Evolutionary conservation across 2,888 invertebrate genomes (phyloP).

Genomic region (Sicus ferrugineus): DNA sequence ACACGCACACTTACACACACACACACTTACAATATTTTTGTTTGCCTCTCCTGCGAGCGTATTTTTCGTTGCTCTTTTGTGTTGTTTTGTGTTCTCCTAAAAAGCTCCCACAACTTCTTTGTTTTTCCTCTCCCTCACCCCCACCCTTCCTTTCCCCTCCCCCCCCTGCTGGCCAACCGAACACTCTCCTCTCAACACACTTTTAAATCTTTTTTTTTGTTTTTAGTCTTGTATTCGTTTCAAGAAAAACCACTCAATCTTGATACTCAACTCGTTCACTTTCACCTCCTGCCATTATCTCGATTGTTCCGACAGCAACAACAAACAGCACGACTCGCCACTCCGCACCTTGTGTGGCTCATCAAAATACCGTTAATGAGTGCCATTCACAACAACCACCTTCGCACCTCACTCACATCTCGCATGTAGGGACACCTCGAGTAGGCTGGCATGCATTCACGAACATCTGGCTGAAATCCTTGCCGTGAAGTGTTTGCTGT

Average conservation of each 20-base stretch:
- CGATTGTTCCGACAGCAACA: not conserved
- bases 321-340: not conserved
- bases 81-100: not conserved
- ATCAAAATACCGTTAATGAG: conserved; percentile 29
- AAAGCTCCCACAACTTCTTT: not conserved
- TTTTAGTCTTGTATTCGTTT: too few relatives aligned
- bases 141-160: not conserved
- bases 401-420: conserved; percentile 22
- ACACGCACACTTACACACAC: not conserved
- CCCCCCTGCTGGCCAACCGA: not conserved
- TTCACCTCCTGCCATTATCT: not conserved
- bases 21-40: conserved; percentile 3
- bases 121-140: not conserved
- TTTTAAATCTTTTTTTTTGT: not conserved
- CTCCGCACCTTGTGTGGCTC: not conserved
- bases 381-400: conserved; percentile 28
- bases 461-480: not conserved
- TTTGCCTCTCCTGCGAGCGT: not conserved
- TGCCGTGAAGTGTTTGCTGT: not conserved
- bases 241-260: too few relatives aligned
- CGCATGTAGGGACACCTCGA: not conserved
- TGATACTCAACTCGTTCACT: too few relatives aligned
- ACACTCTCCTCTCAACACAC: not conserved
- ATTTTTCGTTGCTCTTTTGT: conserved; percentile 1
- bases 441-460: not conserved